Conservation (phyloP, 2,113 vertebrate genomes). For the Callionymus lyra region DNA sequence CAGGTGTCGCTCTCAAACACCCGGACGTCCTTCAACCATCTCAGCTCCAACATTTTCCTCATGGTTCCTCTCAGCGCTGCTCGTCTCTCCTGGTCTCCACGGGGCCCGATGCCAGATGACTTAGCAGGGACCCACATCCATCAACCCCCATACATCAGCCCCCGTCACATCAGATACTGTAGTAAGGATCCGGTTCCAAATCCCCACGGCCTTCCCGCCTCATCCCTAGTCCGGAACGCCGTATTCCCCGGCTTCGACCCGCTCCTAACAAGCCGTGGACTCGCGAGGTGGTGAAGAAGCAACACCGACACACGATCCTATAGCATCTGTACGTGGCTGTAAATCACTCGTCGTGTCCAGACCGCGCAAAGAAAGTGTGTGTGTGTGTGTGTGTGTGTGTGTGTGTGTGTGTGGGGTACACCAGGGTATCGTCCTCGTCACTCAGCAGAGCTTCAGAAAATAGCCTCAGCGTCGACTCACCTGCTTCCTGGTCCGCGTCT, state of each 20-base stretch:
- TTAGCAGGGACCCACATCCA: constrained; percentile 40
- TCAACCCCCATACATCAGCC: constrained; percentile 43
- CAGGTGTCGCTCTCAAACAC: constrained; percentile 14
- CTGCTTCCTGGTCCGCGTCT: constrained; percentile 95
- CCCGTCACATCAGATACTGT: constrained; percentile 41
- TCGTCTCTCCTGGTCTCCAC: constrained; percentile 25
- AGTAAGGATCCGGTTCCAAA: constrained; percentile 49
- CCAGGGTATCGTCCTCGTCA: constrained; percentile 31
- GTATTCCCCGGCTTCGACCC: constrained; percentile 38
- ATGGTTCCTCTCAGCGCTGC: constrained; percentile 5
- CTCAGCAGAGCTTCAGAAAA: constrained; percentile 43
- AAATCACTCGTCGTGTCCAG: constrained; percentile 54
- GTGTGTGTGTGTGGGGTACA: not conserved
- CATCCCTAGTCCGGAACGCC: constrained; percentile 20
- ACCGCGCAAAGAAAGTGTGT: constrained; percentile 1
- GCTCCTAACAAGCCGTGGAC: constrained; percentile 53
- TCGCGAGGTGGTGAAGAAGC: constrained; percentile 57
- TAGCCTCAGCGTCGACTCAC: constrained; percentile 57
- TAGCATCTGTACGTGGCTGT: constrained; percentile 55
- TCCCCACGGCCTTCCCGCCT: constrained; percentile 24
- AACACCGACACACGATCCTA: constrained; percentile 58
- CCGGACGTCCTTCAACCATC: constrained; percentile 29
- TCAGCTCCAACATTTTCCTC: constrained; percentile 2
- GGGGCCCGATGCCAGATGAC: constrained; percentile 31
- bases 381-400: too few species aligned